These are phyloP conservation scores for Calidris pygmaea DNA, from an alignment of 2,113 vertebrate species.

Conservation along the genomic window DNA sequence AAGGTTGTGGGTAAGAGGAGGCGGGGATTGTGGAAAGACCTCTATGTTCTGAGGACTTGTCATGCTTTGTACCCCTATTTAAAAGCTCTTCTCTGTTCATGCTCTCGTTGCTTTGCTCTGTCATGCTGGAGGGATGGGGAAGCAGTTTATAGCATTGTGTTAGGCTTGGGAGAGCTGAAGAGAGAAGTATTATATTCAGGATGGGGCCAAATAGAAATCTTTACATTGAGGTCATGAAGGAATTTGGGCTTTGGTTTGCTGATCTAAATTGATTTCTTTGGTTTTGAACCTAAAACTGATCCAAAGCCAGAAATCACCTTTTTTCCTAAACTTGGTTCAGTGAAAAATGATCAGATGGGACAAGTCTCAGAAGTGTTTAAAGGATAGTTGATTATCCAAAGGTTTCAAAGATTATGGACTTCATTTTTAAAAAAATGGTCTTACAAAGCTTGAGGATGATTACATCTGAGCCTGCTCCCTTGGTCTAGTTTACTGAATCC, in stretches of 20 bases:
- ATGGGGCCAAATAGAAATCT: neutral
- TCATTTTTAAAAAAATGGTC: neutral
- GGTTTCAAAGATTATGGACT: neutral
- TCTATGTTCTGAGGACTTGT: slow-evolving; percentile 15
- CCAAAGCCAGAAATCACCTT: neutral
- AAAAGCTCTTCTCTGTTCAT: slow-evolving; percentile 24
- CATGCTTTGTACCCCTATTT: slow-evolving; percentile 11
- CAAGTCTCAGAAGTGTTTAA: neutral
- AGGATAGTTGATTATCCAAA: neutral
- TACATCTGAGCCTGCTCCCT: neutral
- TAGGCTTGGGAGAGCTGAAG: neutral
- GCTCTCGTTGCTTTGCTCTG: slow-evolving; percentile 47
- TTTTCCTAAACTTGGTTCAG: neutral
- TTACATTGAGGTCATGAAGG: neutral
- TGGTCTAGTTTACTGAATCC: neutral
- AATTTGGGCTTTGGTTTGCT: neutral
- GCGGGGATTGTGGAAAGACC: neutral
- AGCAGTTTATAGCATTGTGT: neutral
- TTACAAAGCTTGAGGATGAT: neutral
- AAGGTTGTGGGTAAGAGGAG: neutral
- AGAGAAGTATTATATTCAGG: neutral
- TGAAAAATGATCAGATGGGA: neutral
- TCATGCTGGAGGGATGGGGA: neutral
- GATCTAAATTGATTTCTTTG: neutral
- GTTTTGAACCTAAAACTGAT: neutral